Percentiles rank a stretch among this genome's conserved stretches.
Conservation (phyloP, 2,797 vertebrate genomes). For the Enteromius afrohamiltoni region DNA sequence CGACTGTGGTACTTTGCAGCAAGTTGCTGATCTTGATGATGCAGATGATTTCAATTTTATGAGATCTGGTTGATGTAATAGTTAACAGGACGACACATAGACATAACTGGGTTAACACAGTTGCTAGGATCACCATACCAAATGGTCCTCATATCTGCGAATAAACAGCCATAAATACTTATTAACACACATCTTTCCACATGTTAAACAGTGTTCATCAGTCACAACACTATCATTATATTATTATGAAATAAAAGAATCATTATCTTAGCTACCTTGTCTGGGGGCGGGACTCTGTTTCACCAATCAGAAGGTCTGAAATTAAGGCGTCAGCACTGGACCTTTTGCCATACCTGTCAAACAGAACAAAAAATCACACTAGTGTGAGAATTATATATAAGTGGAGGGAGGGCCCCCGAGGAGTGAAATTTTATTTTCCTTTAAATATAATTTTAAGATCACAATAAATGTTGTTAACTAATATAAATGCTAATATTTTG, state of each 20-base stretch:
- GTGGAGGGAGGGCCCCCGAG: too few relatives aligned
- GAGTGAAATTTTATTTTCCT: too few relatives aligned
- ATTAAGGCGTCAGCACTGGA: conserved; percentile 91
- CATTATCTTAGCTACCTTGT: conserved; percentile 78
- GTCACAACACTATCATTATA: neutral
- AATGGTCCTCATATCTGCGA: conserved; percentile 90
- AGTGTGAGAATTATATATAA: neutral
- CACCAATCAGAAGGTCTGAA: conserved; percentile 91
- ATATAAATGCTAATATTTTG: too few relatives aligned
- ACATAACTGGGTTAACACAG: conserved; percentile 68
- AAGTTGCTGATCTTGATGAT: conserved; percentile 46
- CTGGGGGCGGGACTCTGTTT: conserved; percentile 90
- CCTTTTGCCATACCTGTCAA: conserved; percentile 91
- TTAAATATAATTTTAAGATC: too few relatives aligned
- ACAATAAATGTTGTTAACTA: too few relatives aligned
- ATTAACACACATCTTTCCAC: neutral
- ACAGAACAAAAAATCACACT: neutral
- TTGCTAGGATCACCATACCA: conserved; percentile 86
- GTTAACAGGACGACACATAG: conserved; percentile 54
- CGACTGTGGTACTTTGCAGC: conserved; percentile 20
- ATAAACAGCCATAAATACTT: conserved; percentile 40
- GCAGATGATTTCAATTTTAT: conserved; percentile 28
- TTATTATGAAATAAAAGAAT: neutral
- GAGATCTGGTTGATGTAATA: conserved; percentile 27
- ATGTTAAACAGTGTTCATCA: too few relatives aligned